Evolutionary conservation across 2,888 invertebrate species (phyloP).

Genomic region (Diadromus collaris): DNA sequence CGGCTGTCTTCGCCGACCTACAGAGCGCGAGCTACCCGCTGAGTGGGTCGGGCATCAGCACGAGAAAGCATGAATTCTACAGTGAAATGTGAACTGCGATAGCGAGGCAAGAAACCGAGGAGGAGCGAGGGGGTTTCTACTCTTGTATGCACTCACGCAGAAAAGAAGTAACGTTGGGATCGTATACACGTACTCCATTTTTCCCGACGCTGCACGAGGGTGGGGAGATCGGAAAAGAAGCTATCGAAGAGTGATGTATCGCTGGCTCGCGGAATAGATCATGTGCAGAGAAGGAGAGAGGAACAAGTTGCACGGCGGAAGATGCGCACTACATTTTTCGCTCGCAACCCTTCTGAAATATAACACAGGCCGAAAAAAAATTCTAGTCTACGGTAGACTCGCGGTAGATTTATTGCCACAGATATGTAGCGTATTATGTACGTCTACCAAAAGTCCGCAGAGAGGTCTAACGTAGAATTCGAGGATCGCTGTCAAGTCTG

Average conservation of each 20-base stretch:
- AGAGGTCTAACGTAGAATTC: no score
- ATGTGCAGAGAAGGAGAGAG: neutral
- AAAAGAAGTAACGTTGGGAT: constrained; percentile 14
- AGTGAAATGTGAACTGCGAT: neutral
- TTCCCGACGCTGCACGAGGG: neutral
- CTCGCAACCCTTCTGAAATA: neutral
- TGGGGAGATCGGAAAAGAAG: neutral
- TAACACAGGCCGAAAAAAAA: neutral
- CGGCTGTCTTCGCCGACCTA: constrained; percentile 32
- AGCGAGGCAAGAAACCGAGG: neutral
- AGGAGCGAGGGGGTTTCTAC: neutral
- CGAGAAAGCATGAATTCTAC: constrained; percentile 23
- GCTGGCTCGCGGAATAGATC: constrained; percentile 10
- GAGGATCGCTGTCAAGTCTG: no score
- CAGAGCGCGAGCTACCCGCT: neutral
- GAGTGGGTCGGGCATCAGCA: constrained; percentile 14
- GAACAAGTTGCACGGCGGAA: neutral
- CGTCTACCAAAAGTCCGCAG: no score
- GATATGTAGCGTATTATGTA: no score
- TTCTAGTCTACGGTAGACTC: no score
- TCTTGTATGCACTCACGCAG: neutral
- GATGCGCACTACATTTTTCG: neutral
- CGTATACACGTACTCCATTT: neutral
- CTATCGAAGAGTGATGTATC: constrained; percentile 22
- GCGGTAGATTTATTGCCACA: neutral